phyloP scores from a whole-genome alignment of 2,113 vertebrate species.

The Seriola aureovittata region DNA sequence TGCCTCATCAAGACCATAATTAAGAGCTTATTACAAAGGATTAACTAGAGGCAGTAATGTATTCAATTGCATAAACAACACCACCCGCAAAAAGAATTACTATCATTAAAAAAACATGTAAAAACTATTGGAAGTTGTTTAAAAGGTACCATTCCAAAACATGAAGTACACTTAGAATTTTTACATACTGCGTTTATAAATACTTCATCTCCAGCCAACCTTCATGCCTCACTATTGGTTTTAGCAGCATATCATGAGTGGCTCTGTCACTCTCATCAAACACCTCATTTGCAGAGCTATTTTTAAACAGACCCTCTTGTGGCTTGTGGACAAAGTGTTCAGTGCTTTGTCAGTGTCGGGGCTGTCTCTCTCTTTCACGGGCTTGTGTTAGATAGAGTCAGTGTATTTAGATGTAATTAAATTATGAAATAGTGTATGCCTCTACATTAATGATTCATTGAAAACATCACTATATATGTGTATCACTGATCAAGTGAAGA shows the following conservation, averaged over 20 bases:
- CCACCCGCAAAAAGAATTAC: not conserved
- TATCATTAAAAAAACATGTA: not conserved
- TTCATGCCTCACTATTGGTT: not conserved
- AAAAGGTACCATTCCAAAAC: not conserved
- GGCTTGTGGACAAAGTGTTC: not conserved
- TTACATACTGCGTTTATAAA: not conserved
- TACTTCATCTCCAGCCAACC: not conserved
- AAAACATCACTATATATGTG: not conserved
- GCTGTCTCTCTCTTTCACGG: not conserved
- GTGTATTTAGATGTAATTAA: not conserved
- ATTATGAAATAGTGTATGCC: not conserved
- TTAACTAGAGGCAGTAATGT: conserved; percentile 23
- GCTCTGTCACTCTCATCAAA: conserved; percentile 14
- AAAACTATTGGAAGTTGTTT: not conserved
- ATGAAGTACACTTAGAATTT: not conserved
- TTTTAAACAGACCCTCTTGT: conserved; percentile 14
- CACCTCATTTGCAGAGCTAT: conserved; percentile 16
- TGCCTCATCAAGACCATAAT: conserved; percentile 29
- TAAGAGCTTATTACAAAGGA: conserved; percentile 20
- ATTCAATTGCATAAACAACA: conserved; percentile 31
- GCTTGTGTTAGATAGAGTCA: not conserved
- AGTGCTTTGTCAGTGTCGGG: not conserved
- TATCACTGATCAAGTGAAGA: not conserved
- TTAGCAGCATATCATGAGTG: not conserved
- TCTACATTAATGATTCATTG: not conserved